A percentile compares a stretch with the other conserved stretches of the same genome.
These are phyloP conservation scores for Limulus polyphemus DNA, from an alignment of 2,888 invertebrate genomes.

Conservation along the genomic window DNA sequence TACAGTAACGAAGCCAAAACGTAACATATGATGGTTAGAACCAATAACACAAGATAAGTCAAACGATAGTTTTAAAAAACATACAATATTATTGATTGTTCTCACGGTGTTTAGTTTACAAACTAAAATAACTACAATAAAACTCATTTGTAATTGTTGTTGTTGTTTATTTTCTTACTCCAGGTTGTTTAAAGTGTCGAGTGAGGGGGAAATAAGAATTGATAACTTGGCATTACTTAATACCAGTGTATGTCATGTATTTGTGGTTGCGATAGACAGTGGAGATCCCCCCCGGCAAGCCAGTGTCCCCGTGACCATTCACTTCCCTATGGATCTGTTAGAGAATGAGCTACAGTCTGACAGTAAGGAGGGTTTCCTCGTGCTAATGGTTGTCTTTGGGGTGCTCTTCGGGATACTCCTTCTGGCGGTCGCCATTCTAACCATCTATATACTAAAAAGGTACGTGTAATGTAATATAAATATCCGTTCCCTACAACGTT, in stretches of 20 bases:
- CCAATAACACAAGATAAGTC: no score
- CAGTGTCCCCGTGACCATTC: conserved; percentile 27
- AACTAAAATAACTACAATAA: no score
- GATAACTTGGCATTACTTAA: conserved; percentile 35
- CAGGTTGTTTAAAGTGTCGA: conserved; percentile 50
- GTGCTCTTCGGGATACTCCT: conserved; percentile 58
- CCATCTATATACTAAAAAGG: conserved; percentile 50
- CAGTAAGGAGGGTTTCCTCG: conserved; percentile 37
- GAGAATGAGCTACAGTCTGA: conserved; percentile 33
- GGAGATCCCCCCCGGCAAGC: conserved; percentile 68
- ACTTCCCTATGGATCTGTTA: conserved; percentile 30
- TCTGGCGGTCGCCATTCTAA: conserved; percentile 58
- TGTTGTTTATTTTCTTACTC: neutral
- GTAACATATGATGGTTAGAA: no score
- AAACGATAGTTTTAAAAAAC: no score
- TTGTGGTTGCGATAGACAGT: conserved; percentile 70
- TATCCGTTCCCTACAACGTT: no score
- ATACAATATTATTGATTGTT: no score
- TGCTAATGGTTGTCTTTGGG: conserved; percentile 52
- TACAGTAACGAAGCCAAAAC: no score
- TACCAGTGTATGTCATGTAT: conserved; percentile 53
- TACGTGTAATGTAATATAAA: no score
- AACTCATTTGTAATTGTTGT: no score
- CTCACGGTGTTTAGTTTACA: no score
- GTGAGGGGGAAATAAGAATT: conserved; percentile 50